These are phyloP conservation scores for Chaetura pelagica DNA, from an alignment of 2,113 vertebrate species.

Conservation along the genomic window DNA sequence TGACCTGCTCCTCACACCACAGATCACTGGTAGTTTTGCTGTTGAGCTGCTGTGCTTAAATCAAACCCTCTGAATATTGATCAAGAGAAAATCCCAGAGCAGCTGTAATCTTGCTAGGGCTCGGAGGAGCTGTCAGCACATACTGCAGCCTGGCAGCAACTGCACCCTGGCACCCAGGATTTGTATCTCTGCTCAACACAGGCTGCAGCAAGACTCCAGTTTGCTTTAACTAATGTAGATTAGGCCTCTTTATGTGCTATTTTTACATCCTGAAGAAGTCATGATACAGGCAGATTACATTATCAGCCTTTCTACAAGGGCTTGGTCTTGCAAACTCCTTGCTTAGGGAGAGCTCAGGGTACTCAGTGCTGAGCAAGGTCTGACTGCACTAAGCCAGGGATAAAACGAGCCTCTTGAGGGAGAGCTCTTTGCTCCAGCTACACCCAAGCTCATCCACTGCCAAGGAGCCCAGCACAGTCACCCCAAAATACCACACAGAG, in stretches of 20 bases:
- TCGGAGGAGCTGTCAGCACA: background rate
- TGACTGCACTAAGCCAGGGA: background rate
- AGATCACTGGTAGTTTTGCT: background rate
- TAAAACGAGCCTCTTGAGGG: background rate
- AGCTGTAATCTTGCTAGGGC: background rate
- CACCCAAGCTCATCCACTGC: background rate
- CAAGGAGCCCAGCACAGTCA: background rate
- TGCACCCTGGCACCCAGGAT: background rate
- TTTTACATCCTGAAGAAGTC: background rate
- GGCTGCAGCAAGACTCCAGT: background rate
- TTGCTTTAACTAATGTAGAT: background rate
- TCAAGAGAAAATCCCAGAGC: background rate
- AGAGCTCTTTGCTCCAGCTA: background rate
- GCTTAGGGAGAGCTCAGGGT: background rate
- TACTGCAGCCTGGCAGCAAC: background rate
- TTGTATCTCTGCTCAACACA: background rate
- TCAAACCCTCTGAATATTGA: background rate
- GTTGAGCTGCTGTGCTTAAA: background rate
- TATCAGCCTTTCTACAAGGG: background rate
- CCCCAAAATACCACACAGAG: background rate
- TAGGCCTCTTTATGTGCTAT: background rate
- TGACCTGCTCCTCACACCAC: background rate
- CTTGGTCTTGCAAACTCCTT: background rate
- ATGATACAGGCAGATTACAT: background rate
- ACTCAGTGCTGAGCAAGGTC: background rate